Evolutionary conservation across 2,113 vertebrate species (phyloP).

Genomic region (Limanda limanda): DNA sequence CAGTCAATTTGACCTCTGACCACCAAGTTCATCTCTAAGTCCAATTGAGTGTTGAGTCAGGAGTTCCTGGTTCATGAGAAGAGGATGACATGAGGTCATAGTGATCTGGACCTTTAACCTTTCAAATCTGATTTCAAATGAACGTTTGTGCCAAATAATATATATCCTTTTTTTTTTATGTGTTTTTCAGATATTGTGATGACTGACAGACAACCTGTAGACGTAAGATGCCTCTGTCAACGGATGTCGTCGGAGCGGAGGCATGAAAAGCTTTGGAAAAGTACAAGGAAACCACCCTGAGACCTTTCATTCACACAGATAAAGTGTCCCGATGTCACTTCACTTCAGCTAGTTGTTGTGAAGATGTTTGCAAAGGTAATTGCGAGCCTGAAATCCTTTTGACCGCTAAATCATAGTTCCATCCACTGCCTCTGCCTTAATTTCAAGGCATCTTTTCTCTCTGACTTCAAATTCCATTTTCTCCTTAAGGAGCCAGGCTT

Average conservation of each 20-base stretch:
- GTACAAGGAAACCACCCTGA: not conserved
- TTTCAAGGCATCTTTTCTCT: conserved; percentile 16
- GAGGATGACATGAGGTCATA: too few species aligned
- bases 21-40: not conserved
- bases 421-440: conserved; percentile 14
- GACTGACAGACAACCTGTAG: not conserved
- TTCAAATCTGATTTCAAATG: too few species aligned
- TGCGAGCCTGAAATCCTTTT: conserved; percentile 24
- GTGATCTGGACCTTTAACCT: too few species aligned
- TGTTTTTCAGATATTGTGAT: not conserved
- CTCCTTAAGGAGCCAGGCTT: conserved; percentile 23
- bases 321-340: not conserved
- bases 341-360: not conserved
- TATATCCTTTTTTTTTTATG: too few species aligned
- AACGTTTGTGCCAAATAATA: too few species aligned
- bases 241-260: not conserved
- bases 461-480: conserved; percentile 25
- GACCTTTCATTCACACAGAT: not conserved
- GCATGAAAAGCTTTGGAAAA: not conserved
- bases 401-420: conserved; percentile 21
- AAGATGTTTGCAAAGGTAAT: not conserved
- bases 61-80: too few species aligned
- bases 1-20: not conserved
- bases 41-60: not conserved
- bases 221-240: not conserved